A percentile compares a stretch with the other conserved stretches of the same genome.
Conservation (phyloP, 2,888 invertebrate genomes). For the Lacanobia oleracea region DNA sequence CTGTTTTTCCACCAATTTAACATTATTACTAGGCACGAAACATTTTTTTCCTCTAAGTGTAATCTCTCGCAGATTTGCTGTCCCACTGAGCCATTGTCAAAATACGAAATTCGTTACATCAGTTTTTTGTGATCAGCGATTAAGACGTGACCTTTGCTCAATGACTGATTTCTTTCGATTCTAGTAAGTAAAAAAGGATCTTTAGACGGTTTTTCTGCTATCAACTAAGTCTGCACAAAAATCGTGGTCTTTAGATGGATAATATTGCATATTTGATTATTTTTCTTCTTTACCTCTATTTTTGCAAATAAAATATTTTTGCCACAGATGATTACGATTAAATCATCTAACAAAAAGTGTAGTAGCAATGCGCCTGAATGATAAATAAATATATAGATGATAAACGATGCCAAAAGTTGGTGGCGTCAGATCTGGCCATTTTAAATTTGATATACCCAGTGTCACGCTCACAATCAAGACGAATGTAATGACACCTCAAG, state of each 20-base stretch:
- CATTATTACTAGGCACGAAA: background rate
- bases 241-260: constrained; percentile 9
- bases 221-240: constrained; percentile 15
- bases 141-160: constrained; percentile 65
- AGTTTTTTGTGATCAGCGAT: constrained; percentile 57
- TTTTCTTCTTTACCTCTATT: background rate
- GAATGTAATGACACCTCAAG: too few species aligned
- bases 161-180: constrained; percentile 64
- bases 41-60: constrained; percentile 11
- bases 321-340: background rate
- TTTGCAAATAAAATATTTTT: background rate
- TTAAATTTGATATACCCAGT: too few species aligned
- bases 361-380: background rate
- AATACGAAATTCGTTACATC: constrained; percentile 49
- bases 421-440: too few species aligned
- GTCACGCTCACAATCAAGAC: too few species aligned
- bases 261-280: background rate
- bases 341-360: background rate
- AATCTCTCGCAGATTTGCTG: constrained; percentile 18
- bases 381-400: background rate
- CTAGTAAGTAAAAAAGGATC: constrained; percentile 46
- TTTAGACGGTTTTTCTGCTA: constrained; percentile 43
- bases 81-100: constrained; percentile 38
- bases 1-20: background rate
- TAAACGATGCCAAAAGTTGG: too few species aligned